Base-by-base conservation (phyloP, 2,888 invertebrate species). In the Myopa testacea region DNA sequence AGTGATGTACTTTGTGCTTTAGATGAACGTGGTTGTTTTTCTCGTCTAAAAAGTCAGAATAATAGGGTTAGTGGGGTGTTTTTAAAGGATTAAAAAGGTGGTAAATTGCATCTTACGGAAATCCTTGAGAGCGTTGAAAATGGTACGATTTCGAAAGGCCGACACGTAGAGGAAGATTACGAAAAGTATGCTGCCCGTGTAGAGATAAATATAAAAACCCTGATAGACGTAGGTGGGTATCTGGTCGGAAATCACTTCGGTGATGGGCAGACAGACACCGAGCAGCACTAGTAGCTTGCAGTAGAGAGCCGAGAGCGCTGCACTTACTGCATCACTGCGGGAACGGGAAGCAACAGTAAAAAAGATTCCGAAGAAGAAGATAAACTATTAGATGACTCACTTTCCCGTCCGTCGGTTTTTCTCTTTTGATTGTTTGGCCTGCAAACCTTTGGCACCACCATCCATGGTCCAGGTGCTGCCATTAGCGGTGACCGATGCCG, bases 201-300 rank as follows among this genome's bases (percentile, higher is more conserved):
- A 96, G 67, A 96, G 90, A 86, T 95, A 96, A 67, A 96, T 90
- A 89, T 96, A 96, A 88, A 95, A 96, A 69, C 94, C 95, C 93
- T 95, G 94, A 87, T 95, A 95, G 85, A 94, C 93, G 78, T 93
- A 92, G 50, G 92, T 92, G 26, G 94, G 93, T 38, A 96, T 94
- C 83, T 93, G 93, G 70, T 92, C 92, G 4, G 95, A 94, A 80
- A 96, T 94, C 73, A 95, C 94, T 90, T 96, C 95, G 4, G 96
- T 95, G 79, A 97, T 92, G 4, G 97, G 96, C 84, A 97, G 93
- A 19, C 96, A 95, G 60, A 96, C 92, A 10, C 96, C 96, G 81
- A 95, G 90, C 6, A 97, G 94, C 16, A 97, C 95, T 78, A 97
- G 89, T 16, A 96, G 90, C 87, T 97, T 96, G 76, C 94, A 95